Evolutionary conservation across 2,888 invertebrate genomes (phyloP).

Genomic region (Philhelius pedissequus): DNA sequence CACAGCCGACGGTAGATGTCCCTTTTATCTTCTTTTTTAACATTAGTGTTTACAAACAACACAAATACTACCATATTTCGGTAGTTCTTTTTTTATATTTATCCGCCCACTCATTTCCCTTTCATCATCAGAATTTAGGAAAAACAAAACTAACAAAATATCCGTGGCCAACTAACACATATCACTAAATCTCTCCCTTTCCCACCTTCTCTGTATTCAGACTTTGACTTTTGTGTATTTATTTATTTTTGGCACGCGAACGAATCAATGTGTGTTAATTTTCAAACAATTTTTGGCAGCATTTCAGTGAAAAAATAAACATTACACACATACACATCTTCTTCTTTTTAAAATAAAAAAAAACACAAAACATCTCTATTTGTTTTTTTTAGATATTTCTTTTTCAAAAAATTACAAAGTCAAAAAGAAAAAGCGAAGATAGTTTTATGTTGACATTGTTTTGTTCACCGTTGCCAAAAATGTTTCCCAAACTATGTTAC

Average conservation of each 20-base stretch:
- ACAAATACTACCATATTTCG: neutral
- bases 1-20: neutral
- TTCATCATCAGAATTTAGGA: neutral
- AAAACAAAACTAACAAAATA: neutral
- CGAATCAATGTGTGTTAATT: slow-evolving; percentile 36
- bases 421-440: slow-evolving; percentile 30
- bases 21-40: neutral
- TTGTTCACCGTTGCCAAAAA: slow-evolving; percentile 45
- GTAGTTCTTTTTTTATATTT: neutral
- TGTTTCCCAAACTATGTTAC: neutral
- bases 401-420: slow-evolving; percentile 25
- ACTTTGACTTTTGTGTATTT: neutral
- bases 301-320: neutral
- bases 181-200: neutral
- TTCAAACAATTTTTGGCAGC: slow-evolving; percentile 42
- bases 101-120: slow-evolving; percentile 4
- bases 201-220: neutral
- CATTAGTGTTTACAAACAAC: neutral
- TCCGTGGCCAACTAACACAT: slow-evolving; percentile 6
- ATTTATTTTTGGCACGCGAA: slow-evolving; percentile 60
- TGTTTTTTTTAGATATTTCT: slow-evolving; percentile 8
- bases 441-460: slow-evolving; percentile 34
- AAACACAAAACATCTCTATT: neutral
- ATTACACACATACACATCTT: neutral
- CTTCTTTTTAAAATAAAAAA: neutral